Evolutionary conservation across 2,113 vertebrate species (phyloP), one percentile per base, ranked within the genome.

Genomic region (Pipa parva): DNA sequence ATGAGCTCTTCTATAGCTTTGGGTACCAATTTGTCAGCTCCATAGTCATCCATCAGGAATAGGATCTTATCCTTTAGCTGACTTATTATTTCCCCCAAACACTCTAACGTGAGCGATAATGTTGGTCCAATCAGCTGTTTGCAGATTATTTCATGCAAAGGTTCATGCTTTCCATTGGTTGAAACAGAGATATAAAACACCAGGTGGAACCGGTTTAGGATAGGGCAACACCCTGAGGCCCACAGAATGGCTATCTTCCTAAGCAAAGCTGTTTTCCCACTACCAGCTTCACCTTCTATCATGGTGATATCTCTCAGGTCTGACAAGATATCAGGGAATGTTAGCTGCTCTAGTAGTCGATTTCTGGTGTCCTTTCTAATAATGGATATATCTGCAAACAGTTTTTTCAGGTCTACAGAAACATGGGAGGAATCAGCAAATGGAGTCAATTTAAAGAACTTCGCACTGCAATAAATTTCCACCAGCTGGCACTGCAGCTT

Each of bases 231-330:
- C 11, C 77, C 78, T 12, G 72, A 79, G 2, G 76, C 79, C 80
- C 83, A 82, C 1, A 83, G 73, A 28, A 74, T 63, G 18, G 76
- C 77, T 42, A 65, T 74, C 57, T 74, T 75, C 71, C 72, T 76
- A n/a, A 84, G 71, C 15, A 82, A 48, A 18, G 74, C 39, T 0
- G 71, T 63, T 73, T 80, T 83, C 21, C 78, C 75, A 27, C 74
- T 76, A 13, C 80, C 76, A 4, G 65, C 62, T 68, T 83, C 77
- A 2, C 81, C 81, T 63, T 83, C 73, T 58, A 80, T 64, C 20
- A 78, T 72, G 56, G 67, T 60, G 60, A 77, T 72, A 5, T 75
- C 74, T 28, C 63, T 46, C 27, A 83, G 29, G 39, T 42, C 63
- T 2, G 5, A 56, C 26, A 80, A 51, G 50, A 80, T 22, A 25